These are phyloP conservation scores for Nowickia ferox DNA, from an alignment of 2,888 invertebrate genomes.

Conservation along the genomic window DNA sequence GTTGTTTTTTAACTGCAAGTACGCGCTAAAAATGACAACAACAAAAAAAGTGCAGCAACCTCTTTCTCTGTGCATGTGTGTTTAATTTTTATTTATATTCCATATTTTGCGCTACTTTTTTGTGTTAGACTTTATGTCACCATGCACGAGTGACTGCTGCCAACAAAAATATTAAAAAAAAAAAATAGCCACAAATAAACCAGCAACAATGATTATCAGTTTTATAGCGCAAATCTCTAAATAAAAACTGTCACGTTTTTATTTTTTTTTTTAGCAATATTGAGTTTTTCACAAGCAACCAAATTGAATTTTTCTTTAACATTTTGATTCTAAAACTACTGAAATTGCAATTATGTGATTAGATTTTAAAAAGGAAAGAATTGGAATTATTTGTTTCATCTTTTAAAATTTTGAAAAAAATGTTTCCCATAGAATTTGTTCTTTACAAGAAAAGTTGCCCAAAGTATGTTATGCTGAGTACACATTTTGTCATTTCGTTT, in stretches of 20 bases:
- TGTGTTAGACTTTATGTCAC: conserved; percentile 67
- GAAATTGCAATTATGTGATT: conserved; percentile 10
- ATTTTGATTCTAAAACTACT: not conserved
- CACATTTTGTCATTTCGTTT: no score
- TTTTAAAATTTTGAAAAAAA: no score
- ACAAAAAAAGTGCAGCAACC: conserved; percentile 60
- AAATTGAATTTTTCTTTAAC: not conserved
- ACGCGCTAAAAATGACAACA: conserved; percentile 45
- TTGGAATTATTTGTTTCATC: no score
- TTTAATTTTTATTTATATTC: conserved; percentile 25
- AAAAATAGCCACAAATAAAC: conserved; percentile 27
- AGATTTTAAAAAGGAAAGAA: not conserved
- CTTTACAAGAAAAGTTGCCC: no score
- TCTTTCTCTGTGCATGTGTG: conserved; percentile 33
- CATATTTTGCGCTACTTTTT: conserved; percentile 40
- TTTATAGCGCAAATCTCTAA: conserved; percentile 26
- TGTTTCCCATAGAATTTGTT: no score
- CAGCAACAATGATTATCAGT: conserved; percentile 5
- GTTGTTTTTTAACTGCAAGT: conserved; percentile 46
- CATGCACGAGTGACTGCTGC: conserved; percentile 33
- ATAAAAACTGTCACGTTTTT: conserved; percentile 49
- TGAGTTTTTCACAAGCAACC: not conserved
- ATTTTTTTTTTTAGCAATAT: conserved; percentile 5
- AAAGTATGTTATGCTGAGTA: no score
- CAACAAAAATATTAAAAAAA: conserved; percentile 6